Base-by-base conservation (phyloP, 2,113 vertebrate genomes). In the Sinocyclocheilus rhinocerous region DNA sequence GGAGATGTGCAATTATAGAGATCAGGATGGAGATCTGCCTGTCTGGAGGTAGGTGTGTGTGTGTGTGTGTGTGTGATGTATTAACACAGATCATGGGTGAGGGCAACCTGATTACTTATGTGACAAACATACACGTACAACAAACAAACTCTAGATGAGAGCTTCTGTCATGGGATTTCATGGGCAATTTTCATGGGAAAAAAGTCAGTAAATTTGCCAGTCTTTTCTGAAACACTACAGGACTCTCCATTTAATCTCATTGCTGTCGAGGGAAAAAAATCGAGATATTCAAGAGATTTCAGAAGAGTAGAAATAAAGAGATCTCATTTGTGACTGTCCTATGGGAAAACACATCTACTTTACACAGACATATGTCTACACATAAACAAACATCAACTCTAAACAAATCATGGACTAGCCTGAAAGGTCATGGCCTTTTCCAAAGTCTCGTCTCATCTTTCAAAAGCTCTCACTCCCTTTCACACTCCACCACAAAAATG, bases 1-100 rank as follows among this genome's bases (percentile, higher is more conserved):
- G 6, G 39, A 83, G n/a, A 83, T 50, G 16, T 69, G 65, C 65
- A 83, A 52, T 83, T 83, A 83, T 65, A 83, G n/a, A 36, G 81
- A 83, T 82, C 33, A 70, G n/a, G 7, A 69, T 0, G 12, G 15
- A 70, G 80, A 69, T 69, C 45, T 22, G 80, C n/a, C 80, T 69
- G 63, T 82, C 63, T 82, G 39, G 79, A 81, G 79, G 36, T 33
- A 33, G 36, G 36, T 36, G 36, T 36, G 36, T 36, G 36, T 36
- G 36, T 36, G 36, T 36, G 36, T 36, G 73, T 48, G 22, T 57
- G 24, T 11, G n/a, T 20, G 11, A 11, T 24, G 39, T 8, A 45
- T 45, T 39, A 45, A 45, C 33, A 39, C 52, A 12, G 29, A 61
- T 80, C 29, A 59, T 15, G 77, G n/a, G 29, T 9, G 55, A 45